Percentiles rank a stretch among this genome's conserved stretches.
phyloP scores from a whole-genome alignment of 1,140 invertebrate species.

The Helicorthomorpha holstii region DNA sequence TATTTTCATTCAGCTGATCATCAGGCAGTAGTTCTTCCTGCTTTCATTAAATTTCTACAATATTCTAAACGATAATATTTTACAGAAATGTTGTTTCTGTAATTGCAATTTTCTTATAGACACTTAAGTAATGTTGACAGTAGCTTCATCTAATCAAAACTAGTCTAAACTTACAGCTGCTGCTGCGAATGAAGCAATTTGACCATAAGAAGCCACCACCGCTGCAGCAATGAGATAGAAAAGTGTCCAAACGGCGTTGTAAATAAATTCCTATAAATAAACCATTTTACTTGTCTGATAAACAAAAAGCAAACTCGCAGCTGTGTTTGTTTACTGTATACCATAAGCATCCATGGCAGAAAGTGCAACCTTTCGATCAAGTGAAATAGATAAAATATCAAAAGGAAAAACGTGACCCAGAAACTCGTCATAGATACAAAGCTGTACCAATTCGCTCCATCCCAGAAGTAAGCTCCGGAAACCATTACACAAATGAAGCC shows the following conservation, averaged over 20 bases:
- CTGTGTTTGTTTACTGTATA: constrained; percentile 19
- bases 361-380: constrained; percentile 65
- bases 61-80: not conserved
- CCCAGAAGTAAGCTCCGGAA: constrained; percentile 31
- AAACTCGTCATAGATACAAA: constrained; percentile 71
- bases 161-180: constrained; percentile 55
- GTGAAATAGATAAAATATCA: constrained; percentile 67
- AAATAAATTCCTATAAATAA: constrained; percentile 44
- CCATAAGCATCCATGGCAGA: constrained; percentile 73
- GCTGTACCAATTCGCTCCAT: constrained; percentile 47
- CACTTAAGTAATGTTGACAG: not conserved
- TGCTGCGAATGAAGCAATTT: constrained; percentile 31
- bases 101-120: not conserved
- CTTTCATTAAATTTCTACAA: no score
- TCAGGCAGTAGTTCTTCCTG: no score
- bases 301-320: not conserved
- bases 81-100: not conserved
- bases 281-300: not conserved
- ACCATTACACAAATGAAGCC: constrained; percentile 66
- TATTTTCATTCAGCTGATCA: no score
- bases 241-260: constrained; percentile 47
- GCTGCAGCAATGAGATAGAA: constrained; percentile 51
- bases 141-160: constrained; percentile 1
- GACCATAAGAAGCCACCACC: constrained; percentile 32
- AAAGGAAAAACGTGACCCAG: constrained; percentile 60